Evolutionary conservation across 2,888 invertebrate species (phyloP).

Genomic region (Muscina levida): DNA sequence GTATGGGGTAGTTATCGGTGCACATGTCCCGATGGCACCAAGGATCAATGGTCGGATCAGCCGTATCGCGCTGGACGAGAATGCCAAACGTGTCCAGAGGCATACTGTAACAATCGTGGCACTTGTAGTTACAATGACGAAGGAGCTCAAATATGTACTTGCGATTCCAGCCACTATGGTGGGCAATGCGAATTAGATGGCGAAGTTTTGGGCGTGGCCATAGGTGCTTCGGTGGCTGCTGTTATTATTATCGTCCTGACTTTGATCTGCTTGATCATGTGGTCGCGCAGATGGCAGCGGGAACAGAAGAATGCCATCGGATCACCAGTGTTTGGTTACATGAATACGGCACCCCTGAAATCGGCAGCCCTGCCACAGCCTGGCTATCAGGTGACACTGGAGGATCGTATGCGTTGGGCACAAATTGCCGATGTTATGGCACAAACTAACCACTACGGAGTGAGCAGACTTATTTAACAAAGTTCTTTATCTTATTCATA

Average conservation of each 20-base stretch:
- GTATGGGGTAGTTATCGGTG: slow-evolving; percentile 89
- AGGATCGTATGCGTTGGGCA: slow-evolving; percentile 92
- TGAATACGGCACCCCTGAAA: slow-evolving; percentile 88
- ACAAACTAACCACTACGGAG: slow-evolving; percentile 91
- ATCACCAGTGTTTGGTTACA: slow-evolving; percentile 92
- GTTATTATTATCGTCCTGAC: slow-evolving; percentile 93
- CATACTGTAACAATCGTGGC: slow-evolving; percentile 91
- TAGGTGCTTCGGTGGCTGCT: slow-evolving; percentile 93
- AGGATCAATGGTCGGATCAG: slow-evolving; percentile 87
- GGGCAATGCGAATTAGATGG: slow-evolving; percentile 94
- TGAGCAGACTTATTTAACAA: slow-evolving; percentile 79
- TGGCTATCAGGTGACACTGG: slow-evolving; percentile 88
- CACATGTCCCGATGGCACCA: slow-evolving; percentile 86
- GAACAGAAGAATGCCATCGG: slow-evolving; percentile 90
- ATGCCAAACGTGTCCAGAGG: slow-evolving; percentile 88
- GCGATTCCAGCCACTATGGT: slow-evolving; percentile 91
- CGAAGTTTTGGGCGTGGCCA: slow-evolving; percentile 93
- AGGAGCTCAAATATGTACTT: slow-evolving; percentile 82
- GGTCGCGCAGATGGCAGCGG: slow-evolving; percentile 95
- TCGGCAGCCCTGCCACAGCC: slow-evolving; percentile 83
- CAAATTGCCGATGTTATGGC: slow-evolving; percentile 94
- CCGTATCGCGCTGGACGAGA: slow-evolving; percentile 86
- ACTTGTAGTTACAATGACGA: slow-evolving; percentile 89
- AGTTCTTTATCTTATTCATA: not conserved
- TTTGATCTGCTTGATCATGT: slow-evolving; percentile 91